These are phyloP conservation scores for Ellobium chinense DNA, from an alignment of 2,888 invertebrate species.

Conservation along the genomic window DNA sequence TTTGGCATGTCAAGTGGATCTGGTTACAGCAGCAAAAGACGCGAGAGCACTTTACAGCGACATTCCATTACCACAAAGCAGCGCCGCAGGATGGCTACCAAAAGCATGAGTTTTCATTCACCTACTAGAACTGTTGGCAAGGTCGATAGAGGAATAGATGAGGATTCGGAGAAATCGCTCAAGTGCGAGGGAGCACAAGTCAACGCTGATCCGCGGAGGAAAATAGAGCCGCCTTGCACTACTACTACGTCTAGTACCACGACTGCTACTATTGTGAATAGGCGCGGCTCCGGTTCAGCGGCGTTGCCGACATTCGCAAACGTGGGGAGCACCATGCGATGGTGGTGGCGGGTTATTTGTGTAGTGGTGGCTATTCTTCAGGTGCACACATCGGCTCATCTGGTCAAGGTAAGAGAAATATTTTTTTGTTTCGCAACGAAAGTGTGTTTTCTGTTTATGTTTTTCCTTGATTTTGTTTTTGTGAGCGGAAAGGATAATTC, in stretches of 20 bases:
- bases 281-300: not conserved
- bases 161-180: not conserved
- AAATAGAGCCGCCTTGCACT: not conserved
- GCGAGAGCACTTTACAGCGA: no score
- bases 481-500: no score
- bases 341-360: conserved; percentile 8
- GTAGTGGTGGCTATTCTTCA: not conserved
- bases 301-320: not conserved
- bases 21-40: no score
- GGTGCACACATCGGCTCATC: conserved; percentile 12
- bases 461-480: not conserved
- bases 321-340: not conserved
- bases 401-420: conserved; percentile 19
- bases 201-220: not conserved
- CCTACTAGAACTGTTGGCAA: no score
- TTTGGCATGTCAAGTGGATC: no score
- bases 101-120: no score
- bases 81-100: no score
- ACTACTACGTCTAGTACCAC: no score
- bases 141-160: no score
- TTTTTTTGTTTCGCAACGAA: not conserved
- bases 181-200: not conserved
- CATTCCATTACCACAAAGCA: no score
- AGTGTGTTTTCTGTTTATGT: not conserved
- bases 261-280: not conserved